phyloP scores from a whole-genome alignment of 1,140 invertebrate genomes.

The Bombus turneri region DNA sequence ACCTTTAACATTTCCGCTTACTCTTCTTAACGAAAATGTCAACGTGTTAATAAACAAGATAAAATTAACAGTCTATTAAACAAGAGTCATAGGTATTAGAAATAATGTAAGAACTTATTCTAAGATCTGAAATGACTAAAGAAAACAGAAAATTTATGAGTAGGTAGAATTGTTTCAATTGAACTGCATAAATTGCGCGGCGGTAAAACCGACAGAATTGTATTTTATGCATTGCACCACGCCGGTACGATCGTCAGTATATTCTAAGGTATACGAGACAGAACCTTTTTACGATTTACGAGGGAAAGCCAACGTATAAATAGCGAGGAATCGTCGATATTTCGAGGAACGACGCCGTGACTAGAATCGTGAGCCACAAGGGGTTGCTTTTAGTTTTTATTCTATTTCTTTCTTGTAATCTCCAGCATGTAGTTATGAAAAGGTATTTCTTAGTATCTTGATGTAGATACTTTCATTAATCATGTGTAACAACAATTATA shows the following conservation, averaged over 20 bases:
- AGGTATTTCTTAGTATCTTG: too few species aligned
- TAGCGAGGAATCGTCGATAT: slow-evolving; percentile 32
- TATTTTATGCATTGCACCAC: slow-evolving; percentile 31
- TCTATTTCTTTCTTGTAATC: background rate
- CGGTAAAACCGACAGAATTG: slow-evolving; percentile 17
- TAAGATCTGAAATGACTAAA: background rate
- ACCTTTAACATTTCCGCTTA: slow-evolving; percentile 32
- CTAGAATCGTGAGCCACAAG: slow-evolving; percentile 22
- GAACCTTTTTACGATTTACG: slow-evolving; percentile 43
- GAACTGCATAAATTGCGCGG: background rate
- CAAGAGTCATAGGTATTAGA: background rate
- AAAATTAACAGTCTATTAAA: slow-evolving; percentile 15
- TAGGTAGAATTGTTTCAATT: background rate
- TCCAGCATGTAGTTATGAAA: too few species aligned
- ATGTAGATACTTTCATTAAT: too few species aligned
- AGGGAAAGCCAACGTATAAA: slow-evolving; percentile 42
- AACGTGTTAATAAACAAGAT: slow-evolving; percentile 7
- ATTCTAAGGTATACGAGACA: slow-evolving; percentile 51
- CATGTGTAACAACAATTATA: too few species aligned
- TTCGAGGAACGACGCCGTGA: slow-evolving; percentile 22
- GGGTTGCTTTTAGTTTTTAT: background rate
- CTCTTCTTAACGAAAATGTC: slow-evolving; percentile 18
- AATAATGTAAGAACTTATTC: background rate
- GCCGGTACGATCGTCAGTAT: slow-evolving; percentile 28
- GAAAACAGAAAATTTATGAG: background rate